Base-by-base conservation (phyloP, 2,113 vertebrate genomes). In the Pogona vitticeps region DNA sequence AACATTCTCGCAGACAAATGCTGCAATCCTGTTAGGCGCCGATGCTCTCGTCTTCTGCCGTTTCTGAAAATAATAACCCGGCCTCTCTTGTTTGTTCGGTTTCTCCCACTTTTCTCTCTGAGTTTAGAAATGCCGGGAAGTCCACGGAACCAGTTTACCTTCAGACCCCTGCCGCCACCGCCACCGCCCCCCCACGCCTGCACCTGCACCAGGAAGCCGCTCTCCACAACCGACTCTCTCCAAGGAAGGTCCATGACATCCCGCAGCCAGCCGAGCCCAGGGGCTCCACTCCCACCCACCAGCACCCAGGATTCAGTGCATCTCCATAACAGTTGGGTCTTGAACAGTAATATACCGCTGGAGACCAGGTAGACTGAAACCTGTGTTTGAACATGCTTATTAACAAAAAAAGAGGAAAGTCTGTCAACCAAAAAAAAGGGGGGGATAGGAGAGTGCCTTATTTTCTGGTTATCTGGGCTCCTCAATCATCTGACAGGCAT, bases 291-390 rank as follows among this genome's bases (percentile, higher is more conserved):
- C n/a, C 95, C 96, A 86, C 97, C 96, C 87, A 95, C 95, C 85
- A 94, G 95, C 15, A 95, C 97, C 0, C 97, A 98, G 65, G 97
- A 97, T 33, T 94, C 97, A 0, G 96, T 97, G 18, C 98, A 99
- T 90, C 98, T 99, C 86, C 98, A 99, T 90, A 99, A 98, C 97
- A 99, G 97, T 97, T 99, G 98, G 98, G 98, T 98, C 86, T 94
- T 99, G 89, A 99, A 99, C 95, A 99, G 98, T 95, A 99, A 99
- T 97, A 99, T 99, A 56, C 98, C 98, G 0, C 94, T 99, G 93
- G 98, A 99, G 95, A 99, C 98, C 96, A 99, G 98, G 98, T 99
- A 95, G n/a, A 88, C 94, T 23, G 2, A 63, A 56, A 71, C 15
- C 28, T 1, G 3, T 1, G 9, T 0, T 20, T 0, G 0, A n/a